phyloP scores from a whole-genome alignment of 1,140 invertebrate genomes.

The Sipha flava region DNA sequence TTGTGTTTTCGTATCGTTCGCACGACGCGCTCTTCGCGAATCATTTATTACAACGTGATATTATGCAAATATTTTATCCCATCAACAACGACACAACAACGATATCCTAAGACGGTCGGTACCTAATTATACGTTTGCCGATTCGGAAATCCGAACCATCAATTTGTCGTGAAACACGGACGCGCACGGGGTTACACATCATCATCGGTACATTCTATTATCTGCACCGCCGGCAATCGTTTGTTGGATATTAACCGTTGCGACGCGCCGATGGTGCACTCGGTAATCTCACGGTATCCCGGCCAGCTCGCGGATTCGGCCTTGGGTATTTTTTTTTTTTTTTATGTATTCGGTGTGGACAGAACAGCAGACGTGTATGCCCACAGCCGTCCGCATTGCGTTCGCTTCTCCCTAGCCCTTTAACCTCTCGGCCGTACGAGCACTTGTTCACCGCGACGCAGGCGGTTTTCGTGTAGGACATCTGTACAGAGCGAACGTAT shows the following conservation, averaged over 20 bases:
- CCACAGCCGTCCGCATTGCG: too few species aligned
- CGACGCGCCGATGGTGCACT: too few species aligned
- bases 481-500: too few species aligned
- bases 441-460: too few species aligned
- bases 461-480: too few species aligned
- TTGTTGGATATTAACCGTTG: too few species aligned
- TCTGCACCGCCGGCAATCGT: too few species aligned
- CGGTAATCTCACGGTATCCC: not conserved
- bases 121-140: not conserved
- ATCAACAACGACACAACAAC: not conserved
- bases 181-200: not conserved
- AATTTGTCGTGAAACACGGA: not conserved
- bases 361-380: not conserved
- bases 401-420: not conserved
- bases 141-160: not conserved
- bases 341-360: too few species aligned
- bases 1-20: not conserved
- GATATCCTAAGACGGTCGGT: not conserved
- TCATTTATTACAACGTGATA: not conserved
- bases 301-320: not conserved
- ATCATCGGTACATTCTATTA: not conserved
- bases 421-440: not conserved
- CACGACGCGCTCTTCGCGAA: too few species aligned
- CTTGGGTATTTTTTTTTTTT: not conserved
- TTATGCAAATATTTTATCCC: not conserved